Conservation (phyloP, 1,140 invertebrate species). For the Drosophila prosaltans region DNA sequence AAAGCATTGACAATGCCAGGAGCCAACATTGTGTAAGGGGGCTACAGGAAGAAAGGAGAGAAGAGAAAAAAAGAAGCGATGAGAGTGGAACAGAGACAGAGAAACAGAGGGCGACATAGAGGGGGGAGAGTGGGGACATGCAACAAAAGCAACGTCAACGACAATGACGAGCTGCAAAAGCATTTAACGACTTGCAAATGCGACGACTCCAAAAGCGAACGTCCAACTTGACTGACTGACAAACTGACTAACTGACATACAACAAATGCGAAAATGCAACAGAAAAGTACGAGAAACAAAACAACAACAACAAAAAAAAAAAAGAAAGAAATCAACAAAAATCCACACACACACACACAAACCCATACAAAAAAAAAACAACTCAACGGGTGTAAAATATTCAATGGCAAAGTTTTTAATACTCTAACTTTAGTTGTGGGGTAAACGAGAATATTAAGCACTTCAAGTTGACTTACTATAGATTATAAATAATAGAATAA, state of each 20-base stretch:
- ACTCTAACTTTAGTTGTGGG: background rate
- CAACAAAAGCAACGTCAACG: constrained; percentile 39
- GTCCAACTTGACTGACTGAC: constrained; percentile 41
- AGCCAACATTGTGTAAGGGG: constrained; percentile 48
- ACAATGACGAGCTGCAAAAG: constrained; percentile 73
- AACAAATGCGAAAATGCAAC: constrained; percentile 62
- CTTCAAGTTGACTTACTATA: too few species aligned
- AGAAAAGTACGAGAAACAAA: constrained; percentile 9
- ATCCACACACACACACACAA: background rate
- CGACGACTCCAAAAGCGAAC: constrained; percentile 41
- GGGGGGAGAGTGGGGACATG: background rate
- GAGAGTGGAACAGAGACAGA: too few species aligned
- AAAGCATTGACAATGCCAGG: constrained; percentile 77
- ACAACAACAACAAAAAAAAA: background rate
- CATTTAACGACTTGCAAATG: constrained; percentile 79
- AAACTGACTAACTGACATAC: constrained; percentile 55
- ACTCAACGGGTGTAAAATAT: background rate
- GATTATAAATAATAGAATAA: too few species aligned
- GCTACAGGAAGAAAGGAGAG: too few species aligned
- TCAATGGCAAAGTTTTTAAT: background rate
- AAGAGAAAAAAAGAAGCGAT: too few species aligned
- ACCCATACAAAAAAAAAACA: background rate
- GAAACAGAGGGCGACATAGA: background rate
- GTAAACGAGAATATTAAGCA: too few species aligned
- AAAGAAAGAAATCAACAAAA: background rate